Evolutionary conservation across 2,888 invertebrate genomes (phyloP), one percentile per base, ranked within the genome.

Genomic region (Nezara viridula): DNA sequence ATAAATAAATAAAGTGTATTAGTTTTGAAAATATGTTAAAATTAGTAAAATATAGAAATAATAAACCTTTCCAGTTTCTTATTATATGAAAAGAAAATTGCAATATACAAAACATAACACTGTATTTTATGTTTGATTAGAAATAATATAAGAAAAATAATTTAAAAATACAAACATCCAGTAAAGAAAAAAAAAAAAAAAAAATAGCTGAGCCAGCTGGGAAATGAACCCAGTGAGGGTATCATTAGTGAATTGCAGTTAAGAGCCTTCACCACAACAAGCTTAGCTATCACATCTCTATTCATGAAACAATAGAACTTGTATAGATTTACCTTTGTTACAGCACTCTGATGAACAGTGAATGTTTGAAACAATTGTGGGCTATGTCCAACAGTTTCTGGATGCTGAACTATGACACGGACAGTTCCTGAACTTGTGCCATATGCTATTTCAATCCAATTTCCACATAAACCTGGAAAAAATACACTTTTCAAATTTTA

Each of bases 361-460:
- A 98, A 98, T 0, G 98, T 99, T 94, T 99, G 99, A 94, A 99
- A 99, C 66, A 99, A 94, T 93, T 99, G 99, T 5, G 99, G 99
- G 0, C 98, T 98, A 92, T 99, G 98, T 0, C 99, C 99, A 4
- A 99, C 98, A 0, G 99, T 99, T 94, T 99, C 99, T 3, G 99
- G 99, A 93, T 99, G 99, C 92, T 99, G 99, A 0, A 99, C 99
- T 90, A 99, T 99, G 1, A 99, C 98, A 50, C 99, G 95, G 32
- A 99, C 99, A 0, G 97, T 97, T 3, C 99, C 99, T 32, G 97
- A 97, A 91, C 97, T 96, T 0, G 99, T 99, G 6, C 99, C 99
- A 93, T 99, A 99, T 0, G 99, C 99, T 92, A 99, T 99, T 94
- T 99, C 99, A 92, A 99, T 98, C 99, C 99, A 99, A 93, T 99